These are phyloP conservation scores for Heterodera schachtii DNA, from an alignment of 1,140 invertebrate species.

Conservation along the genomic window DNA sequence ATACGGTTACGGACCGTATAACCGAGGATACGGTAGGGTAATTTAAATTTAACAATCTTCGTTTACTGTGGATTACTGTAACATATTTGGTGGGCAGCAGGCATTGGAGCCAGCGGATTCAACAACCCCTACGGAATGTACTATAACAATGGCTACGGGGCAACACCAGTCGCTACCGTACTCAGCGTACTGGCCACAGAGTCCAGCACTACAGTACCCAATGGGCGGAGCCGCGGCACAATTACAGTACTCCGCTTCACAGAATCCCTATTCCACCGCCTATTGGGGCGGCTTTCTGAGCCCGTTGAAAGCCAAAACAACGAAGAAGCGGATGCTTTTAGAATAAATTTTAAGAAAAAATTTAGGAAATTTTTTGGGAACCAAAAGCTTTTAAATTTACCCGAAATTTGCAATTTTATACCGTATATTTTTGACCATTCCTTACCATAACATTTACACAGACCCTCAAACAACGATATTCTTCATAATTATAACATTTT, in stretches of 20 bases:
- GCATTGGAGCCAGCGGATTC: background rate
- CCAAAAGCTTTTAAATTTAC: too few species aligned
- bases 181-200: background rate
- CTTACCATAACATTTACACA: too few species aligned
- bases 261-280: background rate
- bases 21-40: background rate
- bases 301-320: background rate
- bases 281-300: conserved; percentile 1
- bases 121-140: background rate
- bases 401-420: too few species aligned
- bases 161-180: background rate
- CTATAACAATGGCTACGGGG: background rate
- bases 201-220: background rate
- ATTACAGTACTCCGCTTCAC: background rate
- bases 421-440: too few species aligned
- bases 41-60: background rate
- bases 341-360: background rate
- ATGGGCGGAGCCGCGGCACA: background rate
- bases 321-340: background rate
- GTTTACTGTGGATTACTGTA: too few species aligned
- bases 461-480: too few species aligned
- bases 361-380: too few species aligned
- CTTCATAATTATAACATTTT: too few species aligned
- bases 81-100: too few species aligned
- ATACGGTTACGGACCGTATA: background rate